Percentiles rank a stretch among this genome's conserved stretches.
phyloP scores from a whole-genome alignment of 2,797 vertebrate genomes.

The Hirundo rustica region DNA sequence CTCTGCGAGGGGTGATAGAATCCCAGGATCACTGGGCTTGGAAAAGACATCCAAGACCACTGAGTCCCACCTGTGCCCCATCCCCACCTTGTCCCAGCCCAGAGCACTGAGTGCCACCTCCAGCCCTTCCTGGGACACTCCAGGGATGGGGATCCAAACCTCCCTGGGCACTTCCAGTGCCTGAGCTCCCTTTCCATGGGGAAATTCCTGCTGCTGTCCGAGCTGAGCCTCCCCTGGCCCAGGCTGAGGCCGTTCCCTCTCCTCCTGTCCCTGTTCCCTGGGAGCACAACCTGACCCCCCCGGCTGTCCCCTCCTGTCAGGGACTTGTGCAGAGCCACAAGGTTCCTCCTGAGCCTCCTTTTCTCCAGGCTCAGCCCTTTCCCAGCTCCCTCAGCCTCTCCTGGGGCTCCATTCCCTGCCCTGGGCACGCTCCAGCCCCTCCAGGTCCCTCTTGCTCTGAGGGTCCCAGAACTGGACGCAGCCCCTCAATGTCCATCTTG shows the following conservation, averaged over 20 bases:
- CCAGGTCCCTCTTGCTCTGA: neutral
- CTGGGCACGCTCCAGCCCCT: neutral
- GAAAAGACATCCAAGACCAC: neutral
- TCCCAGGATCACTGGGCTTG: neutral
- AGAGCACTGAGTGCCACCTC: accelerated
- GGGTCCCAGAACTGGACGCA: neutral
- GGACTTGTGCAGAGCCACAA: neutral
- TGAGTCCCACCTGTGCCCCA: accelerated
- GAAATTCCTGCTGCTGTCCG: neutral
- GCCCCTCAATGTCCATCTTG: no score
- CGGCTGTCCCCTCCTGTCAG: neutral
- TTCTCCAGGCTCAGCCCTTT: neutral
- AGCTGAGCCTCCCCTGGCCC: neutral
- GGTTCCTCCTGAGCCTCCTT: neutral
- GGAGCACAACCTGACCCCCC: neutral
- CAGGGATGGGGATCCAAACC: neutral
- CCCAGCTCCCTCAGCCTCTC: neutral
- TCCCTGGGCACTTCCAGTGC: neutral
- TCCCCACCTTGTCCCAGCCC: neutral
- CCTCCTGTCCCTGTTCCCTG: neutral
- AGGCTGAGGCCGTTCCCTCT: neutral
- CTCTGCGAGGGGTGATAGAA: neutral
- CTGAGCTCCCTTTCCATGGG: neutral
- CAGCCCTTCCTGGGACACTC: neutral
- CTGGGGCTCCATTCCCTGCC: accelerated